A percentile compares a stretch with the other conserved stretches of the same genome.
phyloP scores from a whole-genome alignment of 2,888 invertebrate genomes.

The Apodemia zela region DNA sequence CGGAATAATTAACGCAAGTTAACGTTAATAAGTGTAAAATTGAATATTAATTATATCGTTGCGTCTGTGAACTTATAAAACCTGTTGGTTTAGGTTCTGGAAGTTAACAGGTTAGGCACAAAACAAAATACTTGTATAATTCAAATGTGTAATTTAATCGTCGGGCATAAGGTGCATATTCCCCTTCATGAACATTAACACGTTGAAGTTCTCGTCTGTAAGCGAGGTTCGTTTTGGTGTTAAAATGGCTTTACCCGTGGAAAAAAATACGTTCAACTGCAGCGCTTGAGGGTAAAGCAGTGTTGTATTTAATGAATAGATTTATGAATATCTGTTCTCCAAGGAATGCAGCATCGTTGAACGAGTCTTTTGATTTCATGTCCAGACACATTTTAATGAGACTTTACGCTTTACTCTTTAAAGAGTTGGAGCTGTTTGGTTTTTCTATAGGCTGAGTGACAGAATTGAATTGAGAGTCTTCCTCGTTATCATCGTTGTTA shows the following conservation, averaged over 20 bases:
- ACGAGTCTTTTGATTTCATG: too few species aligned
- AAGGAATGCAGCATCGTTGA: conserved; percentile 38
- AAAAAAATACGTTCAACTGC: conserved; percentile 30
- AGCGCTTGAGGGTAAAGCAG: conserved; percentile 31
- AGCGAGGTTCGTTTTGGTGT: conserved; percentile 35
- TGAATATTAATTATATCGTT: conserved; percentile 25
- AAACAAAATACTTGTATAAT: too few species aligned
- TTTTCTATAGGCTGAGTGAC: too few species aligned
- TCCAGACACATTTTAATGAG: conserved; percentile 40
- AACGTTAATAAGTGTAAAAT: conserved; percentile 21
- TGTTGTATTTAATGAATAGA: conserved; percentile 26
- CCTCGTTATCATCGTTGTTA: too few species aligned
- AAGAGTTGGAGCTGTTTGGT: too few species aligned
- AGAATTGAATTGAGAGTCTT: too few species aligned
- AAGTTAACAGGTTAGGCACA: conserved; percentile 1
- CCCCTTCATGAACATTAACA: conserved; percentile 38
- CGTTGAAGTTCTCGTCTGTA: conserved; percentile 39
- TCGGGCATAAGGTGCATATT: conserved; percentile 35
- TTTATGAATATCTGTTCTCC: conserved; percentile 31
- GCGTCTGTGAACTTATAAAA: conserved; percentile 23
- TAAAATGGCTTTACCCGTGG: conserved; percentile 20
- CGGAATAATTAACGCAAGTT: too few species aligned
- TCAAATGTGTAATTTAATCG: too few species aligned
- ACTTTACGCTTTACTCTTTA: conserved; percentile 31
- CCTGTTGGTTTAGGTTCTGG: conserved; percentile 23